Base-by-base conservation (phyloP, 2,888 invertebrate species). In the Gnatocerus cornutus region DNA sequence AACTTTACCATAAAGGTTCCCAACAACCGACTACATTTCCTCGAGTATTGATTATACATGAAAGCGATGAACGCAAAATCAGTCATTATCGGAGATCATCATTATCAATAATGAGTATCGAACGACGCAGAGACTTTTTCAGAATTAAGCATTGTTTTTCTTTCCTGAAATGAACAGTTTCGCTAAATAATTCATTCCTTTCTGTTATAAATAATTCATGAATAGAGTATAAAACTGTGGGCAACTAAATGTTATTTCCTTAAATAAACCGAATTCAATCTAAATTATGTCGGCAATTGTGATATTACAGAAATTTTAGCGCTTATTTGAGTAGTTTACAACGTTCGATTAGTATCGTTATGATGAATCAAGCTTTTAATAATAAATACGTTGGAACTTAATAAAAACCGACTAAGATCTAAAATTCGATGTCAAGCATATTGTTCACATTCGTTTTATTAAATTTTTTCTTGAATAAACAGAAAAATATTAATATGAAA, bases 381-480 rank as follows among this genome's bases (percentile, higher is more conserved):
- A 50, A 50, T 50, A 50, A 50, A 50, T 16, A 16, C 13, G 21
- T 10, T 27, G 3, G 12, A 29, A 7, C 29, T 50, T 50, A 5
- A 1, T n/a, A 33, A 33, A 37, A 37, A 10, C 12, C 37, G 30
- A n/a, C 53, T 37, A 37, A 37, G 30, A 53, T 53, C 33, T 33
- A 27, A 53, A 33, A 50, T 50, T 29, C 29, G 10, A 21, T n/a
- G n/a, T 7, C 10, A 5, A n/a, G 4, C n/a, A n/a, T n/a, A 29
- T 29, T 10, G 29, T 29, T 27, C 29, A 50, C 12, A 29, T 50
- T 7, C 29, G 29, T 21, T 50, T 59, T 59, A 59, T 59, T 45
- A 59, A 45, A 29, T 46, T 59, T 30, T 46, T 8, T 29, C 43
- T 45, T 53, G 53, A 14, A 37, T 53, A 53, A 33, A 53, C 53